Evolutionary conservation across 2,888 invertebrate species (phyloP).

Genomic region (Ophion ellenae): DNA sequence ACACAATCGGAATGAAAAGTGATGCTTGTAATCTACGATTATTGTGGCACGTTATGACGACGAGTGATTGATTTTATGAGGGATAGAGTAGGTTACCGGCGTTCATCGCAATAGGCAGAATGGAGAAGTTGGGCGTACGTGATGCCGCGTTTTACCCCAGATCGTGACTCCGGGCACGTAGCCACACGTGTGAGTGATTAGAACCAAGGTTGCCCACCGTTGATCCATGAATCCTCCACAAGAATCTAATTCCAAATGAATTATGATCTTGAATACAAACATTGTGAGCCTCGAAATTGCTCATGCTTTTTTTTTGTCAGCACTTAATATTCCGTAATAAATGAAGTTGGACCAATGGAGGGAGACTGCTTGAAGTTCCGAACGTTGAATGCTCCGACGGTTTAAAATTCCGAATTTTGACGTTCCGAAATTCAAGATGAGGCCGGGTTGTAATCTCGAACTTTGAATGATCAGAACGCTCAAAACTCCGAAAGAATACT

Average conservation of each 20-base stretch:
- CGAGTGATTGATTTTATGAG: conserved; percentile 11
- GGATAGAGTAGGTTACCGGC: background rate
- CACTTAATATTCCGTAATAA: background rate
- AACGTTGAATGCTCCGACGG: too few relatives aligned
- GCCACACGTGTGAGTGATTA: conserved; percentile 3
- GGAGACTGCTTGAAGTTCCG: too few relatives aligned
- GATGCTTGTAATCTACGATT: background rate
- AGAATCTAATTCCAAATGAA: background rate
- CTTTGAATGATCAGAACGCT: too few relatives aligned
- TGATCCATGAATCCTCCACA: background rate
- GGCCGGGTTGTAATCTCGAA: too few relatives aligned
- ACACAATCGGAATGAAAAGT: background rate
- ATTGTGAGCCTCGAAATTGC: background rate
- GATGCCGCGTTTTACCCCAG: background rate
- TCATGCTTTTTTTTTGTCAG: background rate
- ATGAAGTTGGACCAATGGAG: too few relatives aligned
- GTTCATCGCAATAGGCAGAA: background rate
- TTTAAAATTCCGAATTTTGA: too few relatives aligned
- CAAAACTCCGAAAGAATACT: too few relatives aligned
- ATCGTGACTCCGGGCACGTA: conserved; percentile 12
- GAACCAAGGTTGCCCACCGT: background rate
- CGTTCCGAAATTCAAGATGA: too few relatives aligned
- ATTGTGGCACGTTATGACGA: conserved; percentile 1
- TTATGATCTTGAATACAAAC: background rate
- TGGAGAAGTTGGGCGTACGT: background rate